These are phyloP conservation scores for Melanostigma gelatinosum DNA, from an alignment of 2,113 vertebrate genomes.

Conservation along the genomic window DNA sequence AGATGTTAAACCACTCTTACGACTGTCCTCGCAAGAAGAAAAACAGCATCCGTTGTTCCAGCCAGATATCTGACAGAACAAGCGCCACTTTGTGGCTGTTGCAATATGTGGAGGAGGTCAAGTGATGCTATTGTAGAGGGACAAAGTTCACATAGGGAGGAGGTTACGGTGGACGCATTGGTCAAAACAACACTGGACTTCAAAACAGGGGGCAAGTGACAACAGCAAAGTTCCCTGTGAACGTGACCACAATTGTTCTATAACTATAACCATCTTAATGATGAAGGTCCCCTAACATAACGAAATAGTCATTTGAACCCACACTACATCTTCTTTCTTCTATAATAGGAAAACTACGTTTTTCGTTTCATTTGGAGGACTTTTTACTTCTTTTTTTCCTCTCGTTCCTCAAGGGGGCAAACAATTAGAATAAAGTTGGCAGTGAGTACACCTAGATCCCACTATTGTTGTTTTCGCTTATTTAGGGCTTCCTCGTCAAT, in stretches of 20 bases:
- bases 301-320: not conserved
- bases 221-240: not conserved
- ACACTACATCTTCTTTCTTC: not conserved
- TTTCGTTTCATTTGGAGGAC: no score
- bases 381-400: not conserved
- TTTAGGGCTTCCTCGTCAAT: not conserved
- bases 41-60: no score
- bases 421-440: not conserved
- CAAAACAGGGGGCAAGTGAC: not conserved
- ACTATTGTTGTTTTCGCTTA: not conserved
- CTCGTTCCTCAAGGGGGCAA: not conserved
- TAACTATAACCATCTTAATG: not conserved
- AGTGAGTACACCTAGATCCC: not conserved
- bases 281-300: not conserved
- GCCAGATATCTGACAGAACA: no score
- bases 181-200: not conserved
- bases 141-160: no score
- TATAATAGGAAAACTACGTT: not conserved
- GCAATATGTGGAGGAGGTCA: no score
- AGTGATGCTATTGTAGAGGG: no score
- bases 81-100: no score
- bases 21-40: no score
- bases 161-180: no score
- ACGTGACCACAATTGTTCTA: not conserved
- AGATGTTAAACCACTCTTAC: no score